A percentile compares a stretch with the other conserved stretches of the same genome.
These are phyloP conservation scores for Ricordea florida DNA, from an alignment of 92 coral and sea anemone species.

Conservation along the genomic window DNA sequence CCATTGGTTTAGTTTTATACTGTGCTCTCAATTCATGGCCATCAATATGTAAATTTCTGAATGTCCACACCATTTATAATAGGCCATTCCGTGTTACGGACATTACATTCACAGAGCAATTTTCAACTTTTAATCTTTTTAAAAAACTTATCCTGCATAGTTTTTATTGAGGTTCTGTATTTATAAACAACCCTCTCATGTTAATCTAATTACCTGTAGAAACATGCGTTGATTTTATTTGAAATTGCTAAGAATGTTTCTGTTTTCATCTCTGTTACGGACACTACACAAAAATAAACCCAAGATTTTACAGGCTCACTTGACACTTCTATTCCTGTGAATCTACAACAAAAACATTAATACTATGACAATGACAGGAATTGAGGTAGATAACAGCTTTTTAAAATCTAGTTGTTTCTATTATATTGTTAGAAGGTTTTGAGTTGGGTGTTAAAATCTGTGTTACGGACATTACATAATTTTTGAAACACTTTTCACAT, in stretches of 20 bases:
- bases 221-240: not conserved
- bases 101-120: not conserved
- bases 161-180: not conserved
- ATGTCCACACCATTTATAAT: too few relatives aligned
- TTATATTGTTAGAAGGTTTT: not conserved
- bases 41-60: too few relatives aligned
- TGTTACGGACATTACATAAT: not conserved
- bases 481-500: not conserved
- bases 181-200: not conserved
- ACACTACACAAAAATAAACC: slow-evolving; percentile 12
- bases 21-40: too few relatives aligned
- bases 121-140: not conserved
- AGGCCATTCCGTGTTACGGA: slow-evolving; percentile 1
- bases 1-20: too few relatives aligned
- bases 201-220: not conserved
- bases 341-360: not conserved
- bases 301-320: not conserved
- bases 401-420: not conserved
- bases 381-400: not conserved
- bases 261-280: not conserved
- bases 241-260: not conserved
- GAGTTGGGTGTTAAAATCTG: not conserved
- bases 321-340: slow-evolving; percentile 11
- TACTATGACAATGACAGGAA: not conserved
- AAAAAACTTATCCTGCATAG: not conserved